A percentile compares a stretch with the other conserved stretches of the same genome.
Conservation (phyloP, 2,888 invertebrate genomes). For the Ceramica pisi region DNA sequence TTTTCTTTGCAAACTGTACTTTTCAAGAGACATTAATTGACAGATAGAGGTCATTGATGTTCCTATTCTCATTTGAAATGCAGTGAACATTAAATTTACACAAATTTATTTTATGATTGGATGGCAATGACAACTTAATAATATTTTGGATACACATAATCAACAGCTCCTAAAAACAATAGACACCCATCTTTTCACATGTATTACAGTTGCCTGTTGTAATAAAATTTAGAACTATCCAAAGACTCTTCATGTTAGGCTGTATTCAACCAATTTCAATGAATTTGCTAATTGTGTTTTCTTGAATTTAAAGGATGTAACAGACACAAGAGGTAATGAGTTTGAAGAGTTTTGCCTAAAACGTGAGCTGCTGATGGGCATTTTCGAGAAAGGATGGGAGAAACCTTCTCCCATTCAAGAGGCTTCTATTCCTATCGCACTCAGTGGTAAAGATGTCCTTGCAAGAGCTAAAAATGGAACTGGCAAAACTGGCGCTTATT, state of each 20-base stretch:
- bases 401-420: conserved; percentile 99
- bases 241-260: neutral
- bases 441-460: conserved; percentile 99
- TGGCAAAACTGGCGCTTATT: conserved; percentile 99
- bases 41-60: no score
- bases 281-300: conserved; percentile 22
- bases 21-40: no score
- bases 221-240: neutral
- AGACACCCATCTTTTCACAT: neutral
- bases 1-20: no score
- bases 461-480: conserved; percentile 99
- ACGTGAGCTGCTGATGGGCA: conserved; percentile 99
- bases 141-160: neutral
- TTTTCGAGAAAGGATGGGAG: conserved; percentile 99
- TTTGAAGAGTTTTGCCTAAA: conserved; percentile 99
- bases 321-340: conserved; percentile 99
- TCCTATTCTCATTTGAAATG: no score
- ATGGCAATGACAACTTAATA: neutral
- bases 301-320: conserved; percentile 95
- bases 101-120: no score
- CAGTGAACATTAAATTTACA: no score
- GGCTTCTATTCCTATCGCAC: conserved; percentile 99
- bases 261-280: neutral
- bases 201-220: neutral
- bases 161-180: neutral